These are phyloP conservation scores for Myripristis jacobus DNA, from an alignment of 2,797 vertebrate species.

Conservation along the genomic window DNA sequence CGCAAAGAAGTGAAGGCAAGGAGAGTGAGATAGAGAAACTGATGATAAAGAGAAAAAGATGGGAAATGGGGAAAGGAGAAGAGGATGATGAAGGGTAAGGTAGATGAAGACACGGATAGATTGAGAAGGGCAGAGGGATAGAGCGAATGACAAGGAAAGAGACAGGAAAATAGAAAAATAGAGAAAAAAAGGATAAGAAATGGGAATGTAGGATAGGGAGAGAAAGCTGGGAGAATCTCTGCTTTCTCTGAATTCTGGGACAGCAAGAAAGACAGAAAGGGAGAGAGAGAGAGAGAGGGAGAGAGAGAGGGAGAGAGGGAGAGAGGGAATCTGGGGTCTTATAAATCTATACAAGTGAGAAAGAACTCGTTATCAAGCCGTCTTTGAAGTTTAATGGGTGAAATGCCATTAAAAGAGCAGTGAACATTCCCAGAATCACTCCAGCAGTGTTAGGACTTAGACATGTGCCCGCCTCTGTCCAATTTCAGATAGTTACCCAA, in stretches of 20 bases:
- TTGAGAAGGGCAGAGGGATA: conserved; percentile 28
- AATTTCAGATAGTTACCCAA: not conserved
- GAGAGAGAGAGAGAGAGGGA: not conserved
- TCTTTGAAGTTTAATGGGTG: conserved; percentile 51
- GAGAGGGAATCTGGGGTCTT: conserved; percentile 21
- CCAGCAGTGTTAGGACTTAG: conserved; percentile 9
- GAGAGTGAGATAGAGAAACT: not conserved
- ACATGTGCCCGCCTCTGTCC: not conserved
- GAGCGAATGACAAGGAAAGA: conserved; percentile 45
- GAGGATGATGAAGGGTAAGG: conserved; percentile 23
- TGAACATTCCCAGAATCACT: conserved; percentile 21
- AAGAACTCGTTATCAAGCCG: conserved; percentile 34
- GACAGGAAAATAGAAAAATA: not conserved
- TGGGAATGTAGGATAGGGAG: not conserved
- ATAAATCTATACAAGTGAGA: conserved; percentile 24
- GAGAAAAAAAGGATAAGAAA: conserved; percentile 12
- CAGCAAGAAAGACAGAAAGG: conserved; percentile 9
- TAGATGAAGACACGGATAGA: conserved; percentile 36
- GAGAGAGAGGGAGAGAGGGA: not conserved
- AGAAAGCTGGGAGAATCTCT: no score
- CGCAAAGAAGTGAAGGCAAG: no score
- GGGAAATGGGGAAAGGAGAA: conserved; percentile 5
- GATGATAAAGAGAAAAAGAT: no score
- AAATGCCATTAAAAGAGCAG: conserved; percentile 39
- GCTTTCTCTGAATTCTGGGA: no score